A percentile compares a stretch with the other conserved stretches of the same genome.
Evolutionary conservation across 2,888 invertebrate species (phyloP).

Genomic region (Galerucella calmariensis): DNA sequence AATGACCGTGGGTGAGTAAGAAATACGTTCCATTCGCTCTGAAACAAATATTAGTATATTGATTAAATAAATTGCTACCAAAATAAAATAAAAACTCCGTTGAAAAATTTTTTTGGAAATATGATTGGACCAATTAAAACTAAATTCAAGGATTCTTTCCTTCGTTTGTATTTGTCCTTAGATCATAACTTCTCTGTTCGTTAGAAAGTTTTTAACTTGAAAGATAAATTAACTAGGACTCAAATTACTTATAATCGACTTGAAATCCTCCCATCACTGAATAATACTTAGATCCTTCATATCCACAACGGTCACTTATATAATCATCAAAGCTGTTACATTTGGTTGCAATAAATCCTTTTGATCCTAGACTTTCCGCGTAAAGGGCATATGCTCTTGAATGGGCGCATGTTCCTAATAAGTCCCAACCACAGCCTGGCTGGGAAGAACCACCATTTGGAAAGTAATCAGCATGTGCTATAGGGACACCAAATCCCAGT

Average conservation of each 20-base stretch:
- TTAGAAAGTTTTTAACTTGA: no score
- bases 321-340: conserved; percentile 38
- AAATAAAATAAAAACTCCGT: no score
- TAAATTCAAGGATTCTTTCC: no score
- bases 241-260: conserved; percentile 35
- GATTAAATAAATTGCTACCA: not conserved
- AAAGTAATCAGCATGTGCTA: conserved; percentile 59
- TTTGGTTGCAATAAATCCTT: conserved; percentile 35
- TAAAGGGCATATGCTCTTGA: conserved; percentile 62
- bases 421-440: conserved; percentile 57
- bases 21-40: conserved; percentile 14
- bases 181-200: no score
- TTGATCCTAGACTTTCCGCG: conserved; percentile 60
- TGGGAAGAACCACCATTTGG: conserved; percentile 59
- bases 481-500: conserved; percentile 43
- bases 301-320: conserved; percentile 29
- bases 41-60: not conserved
- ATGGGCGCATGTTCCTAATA: conserved; percentile 62
- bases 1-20: not conserved
- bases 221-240: conserved; percentile 2
- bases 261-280: conserved; percentile 43
- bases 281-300: conserved; percentile 9
- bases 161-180: no score
- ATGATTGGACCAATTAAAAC: no score
- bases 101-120: no score